A percentile compares a stretch with the other conserved stretches of the same genome.
These are phyloP conservation scores for Drosophila pectinifera DNA, from an alignment of 1,140 invertebrate species.

Conservation along the genomic window DNA sequence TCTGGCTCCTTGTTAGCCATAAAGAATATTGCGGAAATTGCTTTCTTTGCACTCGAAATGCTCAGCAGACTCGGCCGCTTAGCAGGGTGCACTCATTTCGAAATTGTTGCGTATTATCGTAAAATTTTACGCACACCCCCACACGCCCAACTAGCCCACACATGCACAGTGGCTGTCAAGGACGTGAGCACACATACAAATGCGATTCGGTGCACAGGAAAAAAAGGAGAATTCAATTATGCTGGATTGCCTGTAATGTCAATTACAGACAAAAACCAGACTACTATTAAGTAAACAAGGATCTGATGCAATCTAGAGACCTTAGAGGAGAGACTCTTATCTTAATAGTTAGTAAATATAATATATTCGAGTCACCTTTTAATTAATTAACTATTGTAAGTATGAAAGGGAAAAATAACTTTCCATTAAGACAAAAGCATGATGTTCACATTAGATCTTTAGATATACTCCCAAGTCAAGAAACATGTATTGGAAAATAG, in stretches of 20 bases:
- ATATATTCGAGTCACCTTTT: no score
- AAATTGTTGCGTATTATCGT: constrained; percentile 81
- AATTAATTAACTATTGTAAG: no score
- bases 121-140: constrained; percentile 74
- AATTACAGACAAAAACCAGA: background rate
- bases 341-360: no score
- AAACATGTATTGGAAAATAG: background rate
- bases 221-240: constrained; percentile 26
- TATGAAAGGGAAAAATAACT: no score
- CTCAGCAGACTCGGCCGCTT: constrained; percentile 47
- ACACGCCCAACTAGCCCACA: constrained; percentile 9
- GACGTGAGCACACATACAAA: constrained; percentile 65
- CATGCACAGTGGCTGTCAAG: constrained; percentile 30
- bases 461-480: no score
- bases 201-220: constrained; percentile 23
- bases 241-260: background rate
- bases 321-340: background rate
- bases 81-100: constrained; percentile 72
- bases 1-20: constrained; percentile 38
- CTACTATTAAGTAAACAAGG: background rate
- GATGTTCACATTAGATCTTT: no score
- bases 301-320: background rate
- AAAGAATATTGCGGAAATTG: constrained; percentile 81
- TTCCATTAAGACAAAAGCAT: no score
- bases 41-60: constrained; percentile 76